A percentile compares a stretch with the other conserved stretches of the same genome.
Evolutionary conservation across 2,888 invertebrate species (phyloP).

Genomic region (Troides oblongomaculatus): DNA sequence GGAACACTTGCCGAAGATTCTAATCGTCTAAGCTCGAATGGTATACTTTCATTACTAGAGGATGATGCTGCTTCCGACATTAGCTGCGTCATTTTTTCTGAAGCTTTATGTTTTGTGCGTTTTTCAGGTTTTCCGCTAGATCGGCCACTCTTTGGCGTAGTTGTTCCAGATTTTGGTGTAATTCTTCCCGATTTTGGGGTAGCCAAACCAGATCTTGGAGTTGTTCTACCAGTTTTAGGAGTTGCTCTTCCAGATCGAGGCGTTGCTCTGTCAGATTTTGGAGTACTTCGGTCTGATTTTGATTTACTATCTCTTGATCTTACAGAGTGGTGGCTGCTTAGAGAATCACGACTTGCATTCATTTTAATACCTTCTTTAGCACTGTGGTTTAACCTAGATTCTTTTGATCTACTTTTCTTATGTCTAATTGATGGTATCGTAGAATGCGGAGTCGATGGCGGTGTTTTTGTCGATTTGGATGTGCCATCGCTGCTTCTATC

Average conservation of each 20-base stretch:
- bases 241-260: constrained; percentile 72
- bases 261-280: constrained; percentile 68
- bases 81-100: constrained; percentile 76
- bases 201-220: constrained; percentile 68
- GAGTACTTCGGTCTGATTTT: constrained; percentile 73
- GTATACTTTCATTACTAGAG: constrained; percentile 80
- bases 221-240: constrained; percentile 67
- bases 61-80: constrained; percentile 81
- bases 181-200: constrained; percentile 70
- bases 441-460: constrained; percentile 73
- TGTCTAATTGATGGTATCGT: constrained; percentile 71
- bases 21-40: constrained; percentile 70
- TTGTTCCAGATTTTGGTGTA: constrained; percentile 69
- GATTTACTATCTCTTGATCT: constrained; percentile 75
- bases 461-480: constrained; percentile 74
- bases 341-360: constrained; percentile 73
- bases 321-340: constrained; percentile 76
- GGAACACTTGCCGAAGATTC: constrained; percentile 84
- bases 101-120: constrained; percentile 70
- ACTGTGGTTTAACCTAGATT: constrained; percentile 65
- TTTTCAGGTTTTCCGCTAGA: constrained; percentile 74
- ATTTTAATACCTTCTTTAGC: constrained; percentile 59
- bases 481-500: constrained; percentile 76
- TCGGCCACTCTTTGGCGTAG: constrained; percentile 81
- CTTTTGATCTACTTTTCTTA: constrained; percentile 73